A percentile compares a stretch with the other conserved stretches of the same genome.
These are phyloP conservation scores for Cryptocephalus primarius DNA, from an alignment of 2,888 invertebrate genomes.

Conservation along the genomic window DNA sequence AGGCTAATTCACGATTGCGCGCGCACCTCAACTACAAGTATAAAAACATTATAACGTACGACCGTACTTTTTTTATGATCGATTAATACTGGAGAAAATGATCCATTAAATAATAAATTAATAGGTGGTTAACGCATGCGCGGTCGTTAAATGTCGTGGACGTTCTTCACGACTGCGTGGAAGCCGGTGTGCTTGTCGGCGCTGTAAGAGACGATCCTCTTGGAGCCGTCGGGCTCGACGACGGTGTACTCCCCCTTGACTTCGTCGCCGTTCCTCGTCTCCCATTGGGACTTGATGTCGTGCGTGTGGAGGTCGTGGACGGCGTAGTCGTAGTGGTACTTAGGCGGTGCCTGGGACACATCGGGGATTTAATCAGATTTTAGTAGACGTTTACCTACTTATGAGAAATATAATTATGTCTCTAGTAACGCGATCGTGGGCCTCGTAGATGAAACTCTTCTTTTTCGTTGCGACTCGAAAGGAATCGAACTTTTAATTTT, in stretches of 20 bases:
- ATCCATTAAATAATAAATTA: too few relatives aligned
- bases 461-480: neutral
- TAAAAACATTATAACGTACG: too few relatives aligned
- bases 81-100: too few relatives aligned
- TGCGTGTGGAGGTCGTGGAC: conserved; percentile 40
- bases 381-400: neutral
- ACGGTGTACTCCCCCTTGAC: conserved; percentile 38
- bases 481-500: too few relatives aligned
- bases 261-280: conserved; percentile 37
- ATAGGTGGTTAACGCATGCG: neutral
- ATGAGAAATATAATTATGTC: too few relatives aligned
- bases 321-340: conserved; percentile 38
- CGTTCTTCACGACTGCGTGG: conserved; percentile 31
- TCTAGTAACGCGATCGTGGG: too few relatives aligned
- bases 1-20: too few relatives aligned
- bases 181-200: conserved; percentile 35
- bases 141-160: conserved; percentile 20
- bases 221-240: conserved; percentile 34
- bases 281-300: conserved; percentile 39
- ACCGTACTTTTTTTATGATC: too few relatives aligned
- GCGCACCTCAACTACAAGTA: too few relatives aligned
- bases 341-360: conserved; percentile 33
- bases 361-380: neutral
- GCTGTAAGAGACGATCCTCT: conserved; percentile 32
- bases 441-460: too few relatives aligned